Base-by-base conservation (phyloP, 2,113 vertebrate genomes). In the Aythya baeri region DNA sequence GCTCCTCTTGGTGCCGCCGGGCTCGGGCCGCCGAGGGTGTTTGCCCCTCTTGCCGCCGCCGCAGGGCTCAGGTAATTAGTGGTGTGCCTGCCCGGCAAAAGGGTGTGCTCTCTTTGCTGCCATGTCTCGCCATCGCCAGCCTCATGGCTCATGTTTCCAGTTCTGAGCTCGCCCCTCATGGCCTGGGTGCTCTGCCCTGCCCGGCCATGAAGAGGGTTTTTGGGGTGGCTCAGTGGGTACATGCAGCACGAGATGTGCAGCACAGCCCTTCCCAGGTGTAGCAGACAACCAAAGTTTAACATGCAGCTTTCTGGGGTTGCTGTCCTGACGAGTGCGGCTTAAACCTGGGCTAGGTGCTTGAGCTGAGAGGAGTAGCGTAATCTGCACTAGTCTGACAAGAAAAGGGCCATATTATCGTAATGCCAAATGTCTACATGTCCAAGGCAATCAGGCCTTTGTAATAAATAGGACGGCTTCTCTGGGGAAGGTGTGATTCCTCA, bases 91-190 rank as follows among this genome's bases (percentile, higher is more conserved):
- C 16, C 13, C 9, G 2, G 66, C 31, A 15, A 20, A 49, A 20
- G 46, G 46, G 46, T 54, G 15, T 20, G 50, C 13, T 23, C 11
- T 17, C 9, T 16, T 16, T 16, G 4, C 4, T 55, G 14, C 52
- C 13, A 0, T 1, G 13, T 27, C 23, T 29, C 0, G 12, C 27
- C 5, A 8, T 20, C 17, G 38, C 4, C 7, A 0, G 2, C 31
- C 20, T 2, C 41, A 7, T 0, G 7, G 38, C 20, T n/a, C 18
- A 27, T 32, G 25, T 17, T 46, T 62, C 17, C 31, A 21, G 16
- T 13, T 43, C 13, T 3, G 34, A 25, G 25, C 11, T 7, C 17
- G 13, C 6, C 4, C 14, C 6, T 23, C 49, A 7, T 7, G 49
- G 49, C 49, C 22, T 50, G 21, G 49, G 49, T 23, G 49, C 22